Percentiles rank a stretch among this genome's conserved stretches.
phyloP scores from a whole-genome alignment of 2,797 vertebrate species.

The Vultur gryphus region DNA sequence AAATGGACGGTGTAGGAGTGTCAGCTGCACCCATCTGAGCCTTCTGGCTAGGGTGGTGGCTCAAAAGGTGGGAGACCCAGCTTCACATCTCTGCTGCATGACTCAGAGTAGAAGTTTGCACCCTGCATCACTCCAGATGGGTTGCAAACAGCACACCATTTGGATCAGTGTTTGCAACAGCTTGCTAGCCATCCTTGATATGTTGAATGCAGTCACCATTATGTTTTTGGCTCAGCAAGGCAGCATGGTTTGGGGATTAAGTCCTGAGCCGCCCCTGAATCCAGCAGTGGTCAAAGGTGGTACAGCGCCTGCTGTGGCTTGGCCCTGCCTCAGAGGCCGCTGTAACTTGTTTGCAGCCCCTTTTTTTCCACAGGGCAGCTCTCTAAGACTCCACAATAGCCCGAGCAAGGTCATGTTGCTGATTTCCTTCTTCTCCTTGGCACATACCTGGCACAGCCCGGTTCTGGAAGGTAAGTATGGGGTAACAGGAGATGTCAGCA shows the following conservation, averaged over 20 bases:
- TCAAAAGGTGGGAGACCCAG: background rate
- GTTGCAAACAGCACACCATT: background rate
- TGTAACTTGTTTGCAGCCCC: background rate
- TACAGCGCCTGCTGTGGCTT: background rate
- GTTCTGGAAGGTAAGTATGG: background rate
- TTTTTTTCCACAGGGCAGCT: background rate
- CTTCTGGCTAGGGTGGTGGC: background rate
- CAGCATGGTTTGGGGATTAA: background rate
- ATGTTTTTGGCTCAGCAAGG: background rate
- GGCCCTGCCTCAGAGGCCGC: background rate
- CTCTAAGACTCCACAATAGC: background rate
- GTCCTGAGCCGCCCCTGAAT: background rate
- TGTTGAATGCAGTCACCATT: background rate
- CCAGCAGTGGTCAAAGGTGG: background rate
- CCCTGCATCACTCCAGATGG: background rate
- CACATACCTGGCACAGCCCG: background rate
- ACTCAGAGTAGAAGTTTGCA: background rate
- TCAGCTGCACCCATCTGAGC: background rate
- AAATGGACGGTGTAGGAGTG: background rate
- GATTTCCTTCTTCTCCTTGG: background rate
- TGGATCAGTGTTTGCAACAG: background rate
- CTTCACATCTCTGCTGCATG: background rate
- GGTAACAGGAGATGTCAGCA: background rate
- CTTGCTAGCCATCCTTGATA: background rate
- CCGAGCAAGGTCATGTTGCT: background rate